A percentile compares a stretch with the other conserved stretches of the same genome.
phyloP scores from a whole-genome alignment of 2,797 vertebrate species.

The Otolemur crassicaudatus region DNA sequence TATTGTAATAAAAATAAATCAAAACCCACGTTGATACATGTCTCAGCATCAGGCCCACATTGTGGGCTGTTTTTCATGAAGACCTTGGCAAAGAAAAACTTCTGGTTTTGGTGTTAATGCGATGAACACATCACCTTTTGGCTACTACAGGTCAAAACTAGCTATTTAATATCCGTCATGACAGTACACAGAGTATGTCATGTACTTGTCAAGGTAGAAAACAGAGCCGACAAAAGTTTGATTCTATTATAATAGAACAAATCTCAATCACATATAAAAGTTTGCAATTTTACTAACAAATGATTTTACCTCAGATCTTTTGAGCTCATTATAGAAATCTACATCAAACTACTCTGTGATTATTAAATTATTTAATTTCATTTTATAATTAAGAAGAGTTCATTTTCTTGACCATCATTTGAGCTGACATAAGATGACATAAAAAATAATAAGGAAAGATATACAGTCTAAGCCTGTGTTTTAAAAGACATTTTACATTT shows the following conservation, averaged over 20 bases:
- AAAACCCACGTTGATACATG: not conserved
- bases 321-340: constrained; percentile 57
- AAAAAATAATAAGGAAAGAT: not conserved
- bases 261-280: not conserved
- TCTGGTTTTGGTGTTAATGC: not conserved
- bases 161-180: not conserved
- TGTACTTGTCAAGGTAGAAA: not conserved
- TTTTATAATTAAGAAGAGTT: not conserved
- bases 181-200: not conserved
- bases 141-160: not conserved
- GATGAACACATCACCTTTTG: not conserved
- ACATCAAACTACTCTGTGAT: constrained; percentile 42
- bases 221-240: not conserved
- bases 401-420: constrained; percentile 5
- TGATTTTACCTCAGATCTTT: constrained; percentile 22
- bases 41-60: not conserved
- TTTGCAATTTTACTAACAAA: constrained; percentile 20
- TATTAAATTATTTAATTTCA: constrained; percentile 60
- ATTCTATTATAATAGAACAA: not conserved
- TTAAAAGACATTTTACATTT: not conserved
- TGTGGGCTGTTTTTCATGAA: not conserved
- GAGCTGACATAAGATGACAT: not conserved
- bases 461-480: not conserved
- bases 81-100: not conserved
- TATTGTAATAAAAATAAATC: not conserved